Conservation (phyloP, 2,888 invertebrate genomes). For the Drosophila limbata region DNA sequence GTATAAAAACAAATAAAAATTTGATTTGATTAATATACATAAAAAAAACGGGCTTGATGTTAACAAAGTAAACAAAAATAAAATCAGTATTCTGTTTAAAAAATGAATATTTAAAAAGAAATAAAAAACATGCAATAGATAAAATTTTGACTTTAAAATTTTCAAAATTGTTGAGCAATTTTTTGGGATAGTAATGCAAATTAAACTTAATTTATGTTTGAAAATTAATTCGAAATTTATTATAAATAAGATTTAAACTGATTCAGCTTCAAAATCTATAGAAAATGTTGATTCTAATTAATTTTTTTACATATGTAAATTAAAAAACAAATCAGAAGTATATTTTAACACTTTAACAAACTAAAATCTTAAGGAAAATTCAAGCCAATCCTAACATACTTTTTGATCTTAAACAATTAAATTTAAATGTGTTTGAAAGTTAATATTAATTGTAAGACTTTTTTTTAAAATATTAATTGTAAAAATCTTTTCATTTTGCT, state of each 20-base stretch:
- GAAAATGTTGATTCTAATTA: too few relatives aligned
- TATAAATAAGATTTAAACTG: background rate
- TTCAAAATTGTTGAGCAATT: background rate
- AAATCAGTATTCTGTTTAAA: background rate
- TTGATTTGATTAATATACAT: background rate
- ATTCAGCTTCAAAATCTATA: background rate
- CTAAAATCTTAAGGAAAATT: too few relatives aligned
- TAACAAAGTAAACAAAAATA: background rate
- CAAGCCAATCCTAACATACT: too few relatives aligned
- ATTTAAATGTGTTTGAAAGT: too few relatives aligned
- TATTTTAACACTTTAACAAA: too few relatives aligned
- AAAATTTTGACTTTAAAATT: background rate
- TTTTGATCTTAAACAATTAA: too few relatives aligned
- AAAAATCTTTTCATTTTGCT: background rate
- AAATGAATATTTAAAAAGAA: background rate
- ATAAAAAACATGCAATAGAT: background rate
- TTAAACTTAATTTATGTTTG: background rate
- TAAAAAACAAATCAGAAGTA: too few relatives aligned
- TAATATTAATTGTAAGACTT: background rate
- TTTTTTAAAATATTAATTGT: background rate
- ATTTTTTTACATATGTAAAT: too few relatives aligned
- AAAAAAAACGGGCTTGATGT: background rate
- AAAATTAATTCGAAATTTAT: background rate
- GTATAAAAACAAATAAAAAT: slow-evolving; percentile 5
- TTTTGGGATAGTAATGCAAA: background rate